Evolutionary conservation across 2,888 invertebrate genomes (phyloP).

Genomic region (Steinernema hermaphroditum): DNA sequence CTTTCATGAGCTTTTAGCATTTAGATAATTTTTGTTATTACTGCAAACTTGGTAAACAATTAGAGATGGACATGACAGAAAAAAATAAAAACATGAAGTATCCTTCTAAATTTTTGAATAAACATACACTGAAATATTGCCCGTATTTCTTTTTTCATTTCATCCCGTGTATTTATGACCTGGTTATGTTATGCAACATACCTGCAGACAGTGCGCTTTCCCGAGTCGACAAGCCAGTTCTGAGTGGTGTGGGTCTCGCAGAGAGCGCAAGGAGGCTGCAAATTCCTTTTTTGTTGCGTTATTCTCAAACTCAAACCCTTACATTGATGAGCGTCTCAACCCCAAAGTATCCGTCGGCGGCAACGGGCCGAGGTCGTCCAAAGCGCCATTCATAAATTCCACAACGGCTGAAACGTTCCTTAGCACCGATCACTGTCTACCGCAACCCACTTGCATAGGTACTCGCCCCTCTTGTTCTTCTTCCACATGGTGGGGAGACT

Average conservation of each 20-base stretch:
- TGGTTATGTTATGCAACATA: not conserved
- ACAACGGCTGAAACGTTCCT: not conserved
- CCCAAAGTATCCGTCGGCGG: constrained; percentile 1
- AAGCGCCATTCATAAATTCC: constrained; percentile 3
- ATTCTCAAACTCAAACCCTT: too few relatives aligned
- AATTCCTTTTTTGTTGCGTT: too few relatives aligned
- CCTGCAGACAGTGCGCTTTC: constrained; percentile 1
- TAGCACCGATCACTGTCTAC: not conserved
- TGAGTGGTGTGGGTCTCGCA: not conserved
- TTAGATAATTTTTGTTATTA: too few relatives aligned
- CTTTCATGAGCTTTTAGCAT: too few relatives aligned
- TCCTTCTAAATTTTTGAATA: too few relatives aligned
- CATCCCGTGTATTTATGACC: too few relatives aligned
- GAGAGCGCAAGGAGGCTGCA: not conserved
- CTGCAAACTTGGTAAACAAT: too few relatives aligned
- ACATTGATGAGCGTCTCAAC: not conserved
- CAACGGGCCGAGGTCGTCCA: not conserved
- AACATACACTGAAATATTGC: too few relatives aligned
- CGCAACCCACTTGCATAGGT: constrained; percentile 5
- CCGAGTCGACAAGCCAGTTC: not conserved
- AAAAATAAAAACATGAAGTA: too few relatives aligned
- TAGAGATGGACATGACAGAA: too few relatives aligned
- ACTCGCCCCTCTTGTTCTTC: constrained; percentile 3
- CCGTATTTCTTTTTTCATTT: too few relatives aligned
- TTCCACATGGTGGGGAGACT: not conserved